A percentile compares a stretch with the other conserved stretches of the same genome.
Conservation (phyloP, 2,888 invertebrate genomes). For the Euphydryas editha region DNA sequence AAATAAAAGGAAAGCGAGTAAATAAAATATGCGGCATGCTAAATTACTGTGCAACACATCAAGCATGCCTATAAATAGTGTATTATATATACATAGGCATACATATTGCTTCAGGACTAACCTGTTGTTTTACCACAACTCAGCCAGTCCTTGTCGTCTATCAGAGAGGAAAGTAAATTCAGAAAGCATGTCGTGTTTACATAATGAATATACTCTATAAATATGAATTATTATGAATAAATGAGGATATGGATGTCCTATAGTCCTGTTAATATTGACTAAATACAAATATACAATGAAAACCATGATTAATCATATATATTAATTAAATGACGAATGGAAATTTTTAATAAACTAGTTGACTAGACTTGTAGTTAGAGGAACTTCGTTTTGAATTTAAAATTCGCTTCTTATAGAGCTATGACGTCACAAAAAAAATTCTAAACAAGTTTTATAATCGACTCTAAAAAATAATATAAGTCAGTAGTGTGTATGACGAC, state of each 20-base stretch:
- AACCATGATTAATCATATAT: not conserved
- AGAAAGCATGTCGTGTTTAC: slow-evolving; percentile 29
- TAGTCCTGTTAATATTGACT: not conserved
- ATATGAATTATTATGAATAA: not conserved
- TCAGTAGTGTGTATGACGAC: no score
- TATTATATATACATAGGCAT: slow-evolving; percentile 15
- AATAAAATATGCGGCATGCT: slow-evolving; percentile 29
- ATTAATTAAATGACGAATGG: not conserved
- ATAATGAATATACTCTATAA: not conserved
- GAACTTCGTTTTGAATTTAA: no score
- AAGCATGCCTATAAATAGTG: slow-evolving; percentile 17
- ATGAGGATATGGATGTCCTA: not conserved
- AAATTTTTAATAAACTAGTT: no score
- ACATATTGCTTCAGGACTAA: slow-evolving; percentile 65
- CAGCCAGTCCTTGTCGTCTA: slow-evolving; percentile 83
- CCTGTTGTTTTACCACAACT: slow-evolving; percentile 82
- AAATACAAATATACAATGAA: not conserved
- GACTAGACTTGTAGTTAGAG: no score
- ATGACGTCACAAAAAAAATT: no score
- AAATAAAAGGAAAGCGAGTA: not conserved
- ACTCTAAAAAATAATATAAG: no score
- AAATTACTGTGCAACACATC: slow-evolving; percentile 27
- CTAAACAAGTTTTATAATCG: no score
- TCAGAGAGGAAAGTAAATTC: slow-evolving; percentile 51
- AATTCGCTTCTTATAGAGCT: no score